phyloP scores from a whole-genome alignment of 2,113 vertebrate genomes.

The Uropsilus gracilis region DNA sequence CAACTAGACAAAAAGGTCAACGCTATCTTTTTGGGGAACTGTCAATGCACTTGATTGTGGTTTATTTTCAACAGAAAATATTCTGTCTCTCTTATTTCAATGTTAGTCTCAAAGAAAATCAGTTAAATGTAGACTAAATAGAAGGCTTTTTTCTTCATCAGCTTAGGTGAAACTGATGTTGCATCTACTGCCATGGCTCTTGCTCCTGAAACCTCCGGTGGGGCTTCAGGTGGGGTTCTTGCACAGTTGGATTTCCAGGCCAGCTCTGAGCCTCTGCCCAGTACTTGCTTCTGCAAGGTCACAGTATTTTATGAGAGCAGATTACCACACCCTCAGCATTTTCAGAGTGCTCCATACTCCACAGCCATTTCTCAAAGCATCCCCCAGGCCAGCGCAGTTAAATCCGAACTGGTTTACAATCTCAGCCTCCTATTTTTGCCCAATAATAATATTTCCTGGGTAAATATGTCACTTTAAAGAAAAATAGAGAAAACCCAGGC shows the following conservation, averaged over 20 bases:
- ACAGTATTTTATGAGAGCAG: not conserved
- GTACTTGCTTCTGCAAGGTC: not conserved
- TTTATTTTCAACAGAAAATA: not conserved
- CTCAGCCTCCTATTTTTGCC: not conserved
- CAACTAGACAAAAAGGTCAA: not conserved
- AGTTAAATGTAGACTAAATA: not conserved
- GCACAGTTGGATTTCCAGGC: not conserved
- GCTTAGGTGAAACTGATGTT: not conserved
- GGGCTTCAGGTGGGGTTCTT: too few species aligned
- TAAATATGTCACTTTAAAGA: not conserved
- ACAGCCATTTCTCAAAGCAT: not conserved
- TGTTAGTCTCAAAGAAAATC: not conserved
- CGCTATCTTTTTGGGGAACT: not conserved
- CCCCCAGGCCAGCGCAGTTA: not conserved
- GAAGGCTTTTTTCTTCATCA: not conserved
- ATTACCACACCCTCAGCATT: not conserved
- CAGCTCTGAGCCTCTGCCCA: too few species aligned
- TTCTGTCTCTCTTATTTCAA: not conserved
- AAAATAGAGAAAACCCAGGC: not conserved
- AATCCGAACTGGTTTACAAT: not conserved
- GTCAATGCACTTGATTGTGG: not conserved
- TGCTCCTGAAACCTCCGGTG: too few species aligned
- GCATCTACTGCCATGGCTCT: too few species aligned
- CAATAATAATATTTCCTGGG: not conserved
- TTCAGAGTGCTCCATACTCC: accelerated